These are phyloP conservation scores for Lagorchestes hirsutus DNA, from an alignment of 2,797 vertebrate genomes.

Conservation along the genomic window DNA sequence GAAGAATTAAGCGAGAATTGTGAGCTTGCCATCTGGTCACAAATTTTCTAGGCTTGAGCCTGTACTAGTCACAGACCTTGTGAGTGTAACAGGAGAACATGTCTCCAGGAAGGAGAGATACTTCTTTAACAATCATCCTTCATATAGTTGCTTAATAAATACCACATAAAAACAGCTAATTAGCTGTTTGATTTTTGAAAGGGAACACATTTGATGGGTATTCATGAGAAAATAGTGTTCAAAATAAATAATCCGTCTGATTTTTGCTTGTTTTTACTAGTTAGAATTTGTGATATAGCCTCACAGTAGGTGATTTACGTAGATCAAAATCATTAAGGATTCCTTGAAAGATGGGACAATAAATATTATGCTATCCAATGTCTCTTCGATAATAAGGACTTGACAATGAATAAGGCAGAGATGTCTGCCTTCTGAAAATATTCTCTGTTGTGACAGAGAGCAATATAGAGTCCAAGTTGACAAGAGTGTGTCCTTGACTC, in stretches of 20 bases:
- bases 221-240: not conserved
- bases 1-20: not conserved
- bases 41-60: not conserved
- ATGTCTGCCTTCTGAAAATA: not conserved
- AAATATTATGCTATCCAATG: not conserved
- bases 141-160: not conserved
- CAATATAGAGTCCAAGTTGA: not conserved
- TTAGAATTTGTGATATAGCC: not conserved
- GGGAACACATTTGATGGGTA: not conserved
- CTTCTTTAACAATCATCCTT: not conserved
- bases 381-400: not conserved
- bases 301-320: not conserved
- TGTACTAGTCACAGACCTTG: not conserved
- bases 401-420: not conserved
- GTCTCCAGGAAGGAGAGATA: not conserved
- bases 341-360: not conserved
- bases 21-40: not conserved
- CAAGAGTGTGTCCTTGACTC: not conserved
- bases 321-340: not conserved
- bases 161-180: not conserved
- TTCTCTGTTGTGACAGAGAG: not conserved
- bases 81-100: not conserved
- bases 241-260: not conserved
- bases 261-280: not conserved
- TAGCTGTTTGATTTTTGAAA: not conserved